phyloP scores from a whole-genome alignment of 2,797 vertebrate species.

The Furcifer pardalis region DNA sequence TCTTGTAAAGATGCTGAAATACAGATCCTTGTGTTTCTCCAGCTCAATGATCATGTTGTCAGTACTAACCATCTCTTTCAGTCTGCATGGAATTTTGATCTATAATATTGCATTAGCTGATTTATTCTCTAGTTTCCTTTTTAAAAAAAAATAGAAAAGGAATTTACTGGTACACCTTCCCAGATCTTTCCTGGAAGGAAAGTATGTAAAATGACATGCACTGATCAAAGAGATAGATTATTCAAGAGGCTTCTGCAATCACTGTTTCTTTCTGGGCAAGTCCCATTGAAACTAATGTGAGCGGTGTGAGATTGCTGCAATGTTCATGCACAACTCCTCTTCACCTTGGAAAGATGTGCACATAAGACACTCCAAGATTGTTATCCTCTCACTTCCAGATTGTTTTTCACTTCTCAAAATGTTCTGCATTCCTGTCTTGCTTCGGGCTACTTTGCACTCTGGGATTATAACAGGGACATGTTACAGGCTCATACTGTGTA shows the following conservation, averaged over 20 bases:
- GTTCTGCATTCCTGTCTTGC: background rate
- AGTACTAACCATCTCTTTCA: background rate
- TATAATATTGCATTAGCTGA: background rate
- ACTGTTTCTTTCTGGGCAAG: background rate
- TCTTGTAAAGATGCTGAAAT: background rate
- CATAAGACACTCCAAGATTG: background rate
- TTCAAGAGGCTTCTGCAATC: background rate
- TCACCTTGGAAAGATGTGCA: background rate
- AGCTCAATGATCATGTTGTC: background rate
- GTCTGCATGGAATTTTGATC: background rate
- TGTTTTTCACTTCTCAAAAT: background rate
- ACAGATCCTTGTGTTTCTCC: background rate
- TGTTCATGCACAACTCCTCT: background rate
- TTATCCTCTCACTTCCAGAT: background rate
- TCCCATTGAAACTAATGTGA: background rate
- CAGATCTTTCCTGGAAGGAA: too few relatives aligned
- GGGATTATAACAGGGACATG: conserved; percentile 5
- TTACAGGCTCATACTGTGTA: background rate
- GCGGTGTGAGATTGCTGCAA: background rate
- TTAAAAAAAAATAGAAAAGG: too few relatives aligned
- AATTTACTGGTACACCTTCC: background rate
- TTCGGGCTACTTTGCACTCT: background rate
- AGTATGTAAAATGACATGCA: background rate
- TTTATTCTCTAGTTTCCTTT: background rate
- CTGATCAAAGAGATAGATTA: background rate